Base-by-base conservation (phyloP, 2,113 vertebrate genomes). In the Nesoenas mayeri region DNA sequence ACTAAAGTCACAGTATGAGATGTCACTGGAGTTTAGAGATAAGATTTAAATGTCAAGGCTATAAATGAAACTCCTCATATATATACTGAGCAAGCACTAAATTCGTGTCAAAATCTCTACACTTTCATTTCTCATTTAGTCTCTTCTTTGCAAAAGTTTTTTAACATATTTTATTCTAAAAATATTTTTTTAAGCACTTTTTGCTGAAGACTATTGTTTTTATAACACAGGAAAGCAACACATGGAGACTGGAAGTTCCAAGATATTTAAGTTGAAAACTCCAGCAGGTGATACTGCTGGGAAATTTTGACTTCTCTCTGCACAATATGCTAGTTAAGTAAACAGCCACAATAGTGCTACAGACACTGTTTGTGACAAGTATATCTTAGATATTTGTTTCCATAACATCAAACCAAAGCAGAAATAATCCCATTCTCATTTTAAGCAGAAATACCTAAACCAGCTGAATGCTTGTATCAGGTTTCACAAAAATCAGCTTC, bases 401-500 rank as follows among this genome's bases (percentile, higher is more conserved):
- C 47, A 44, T 79, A 96, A 84, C 53, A 89, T 75, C 42, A 84
- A 86, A 61, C 12, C 58, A 72, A 70, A 31, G 50, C 14, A 48
- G 47, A 95, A 93, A 81, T 11, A 85, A 88, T 73, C 29, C 40
- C 60, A 93, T 87, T 84, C 38, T 64, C 79, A 50, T 78, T 79
- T 77, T 66, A 67, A 88, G 74, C 24, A 88, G 61, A 53, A 88
- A 44, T 58, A 71, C 38, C 29, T 69, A 70, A 78, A 4, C 2
- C 60, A 90, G 16, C 6, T 62, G 64, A 91, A 77, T 53, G 42
- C 44, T 14, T 83, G 12, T 16, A 47, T 70, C 29, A 79, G 38
- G n/a, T 85, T 89, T 72, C 85, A 92, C 42, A 85, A 81, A 86
- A 94, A 60, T 36, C 34, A 47, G 2, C 47, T 70, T 83, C 65